Percentiles rank a stretch among this genome's conserved stretches.
Conservation (phyloP, 1,140 invertebrate species). For the Scaptomyza graminum region DNA sequence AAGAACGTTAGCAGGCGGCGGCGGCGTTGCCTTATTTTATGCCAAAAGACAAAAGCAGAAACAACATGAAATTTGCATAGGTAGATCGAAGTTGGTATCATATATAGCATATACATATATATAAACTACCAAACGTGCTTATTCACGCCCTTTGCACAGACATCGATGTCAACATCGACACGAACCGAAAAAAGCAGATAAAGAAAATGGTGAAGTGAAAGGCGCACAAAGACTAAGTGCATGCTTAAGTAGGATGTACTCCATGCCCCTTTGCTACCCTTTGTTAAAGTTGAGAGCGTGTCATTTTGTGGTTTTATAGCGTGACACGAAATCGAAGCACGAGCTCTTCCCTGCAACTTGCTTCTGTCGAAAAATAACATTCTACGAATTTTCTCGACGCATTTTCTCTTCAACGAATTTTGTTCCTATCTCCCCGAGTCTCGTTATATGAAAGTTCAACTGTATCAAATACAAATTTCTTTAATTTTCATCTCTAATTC, state of each 20-base stretch:
- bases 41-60: slow-evolving; percentile 43
- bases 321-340: background rate
- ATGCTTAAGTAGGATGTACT: slow-evolving; percentile 68
- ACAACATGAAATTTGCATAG: slow-evolving; percentile 72
- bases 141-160: slow-evolving; percentile 56
- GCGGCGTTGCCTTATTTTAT: slow-evolving; percentile 35
- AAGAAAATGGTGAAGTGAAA: slow-evolving; percentile 41
- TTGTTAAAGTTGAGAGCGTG: background rate
- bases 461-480: no score
- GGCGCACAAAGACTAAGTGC: slow-evolving; percentile 80
- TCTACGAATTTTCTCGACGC: no score
- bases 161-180: slow-evolving; percentile 68
- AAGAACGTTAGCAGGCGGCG: slow-evolving; percentile 44
- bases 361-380: no score
- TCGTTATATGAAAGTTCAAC: no score
- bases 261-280: slow-evolving; percentile 50
- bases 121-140: slow-evolving; percentile 33
- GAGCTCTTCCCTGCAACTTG: no score
- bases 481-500: no score
- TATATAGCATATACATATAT: slow-evolving; percentile 25
- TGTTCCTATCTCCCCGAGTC: no score
- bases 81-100: slow-evolving; percentile 71
- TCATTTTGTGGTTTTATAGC: background rate
- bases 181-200: slow-evolving; percentile 2
- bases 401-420: no score